Conservation (phyloP, 2,797 vertebrate genomes). For the Coreius guichenoti region DNA sequence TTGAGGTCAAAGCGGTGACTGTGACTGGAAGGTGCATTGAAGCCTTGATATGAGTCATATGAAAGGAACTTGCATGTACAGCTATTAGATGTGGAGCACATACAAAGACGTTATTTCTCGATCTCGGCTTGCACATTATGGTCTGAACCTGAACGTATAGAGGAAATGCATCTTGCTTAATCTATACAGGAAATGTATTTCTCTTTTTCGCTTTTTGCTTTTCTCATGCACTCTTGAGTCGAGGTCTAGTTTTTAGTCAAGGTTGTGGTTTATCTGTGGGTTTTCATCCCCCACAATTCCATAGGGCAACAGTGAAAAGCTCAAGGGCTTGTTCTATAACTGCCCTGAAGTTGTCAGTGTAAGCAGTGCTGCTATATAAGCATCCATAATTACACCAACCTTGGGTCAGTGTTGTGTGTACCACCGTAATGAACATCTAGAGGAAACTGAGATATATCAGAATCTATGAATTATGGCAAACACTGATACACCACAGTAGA, state of each 20-base stretch:
- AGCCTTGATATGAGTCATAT: not conserved
- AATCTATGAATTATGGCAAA: not conserved
- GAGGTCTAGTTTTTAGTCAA: constrained; percentile 7
- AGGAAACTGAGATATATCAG: not conserved
- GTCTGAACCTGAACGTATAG: not conserved
- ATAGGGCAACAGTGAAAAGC: constrained; percentile 5
- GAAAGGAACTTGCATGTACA: not conserved
- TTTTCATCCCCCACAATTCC: constrained; percentile 10
- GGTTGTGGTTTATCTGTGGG: constrained; percentile 28
- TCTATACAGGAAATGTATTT: not conserved
- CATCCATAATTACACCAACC: constrained; percentile 19
- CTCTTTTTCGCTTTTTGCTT: not conserved
- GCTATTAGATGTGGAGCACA: not conserved
- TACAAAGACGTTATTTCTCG: not conserved
- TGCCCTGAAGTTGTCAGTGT: constrained; percentile 38
- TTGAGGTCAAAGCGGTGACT: not conserved
- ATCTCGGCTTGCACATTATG: not conserved
- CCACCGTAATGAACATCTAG: not conserved
- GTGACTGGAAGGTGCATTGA: not conserved
- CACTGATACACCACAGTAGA: not conserved
- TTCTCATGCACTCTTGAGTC: not conserved
- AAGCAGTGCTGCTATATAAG: constrained; percentile 24
- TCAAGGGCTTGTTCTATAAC: constrained; percentile 10
- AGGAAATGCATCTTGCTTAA: not conserved
- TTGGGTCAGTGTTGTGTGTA: constrained; percentile 12